Conservation (phyloP, 2,113 vertebrate genomes). For the Puntigrus tetrazona region DNA sequence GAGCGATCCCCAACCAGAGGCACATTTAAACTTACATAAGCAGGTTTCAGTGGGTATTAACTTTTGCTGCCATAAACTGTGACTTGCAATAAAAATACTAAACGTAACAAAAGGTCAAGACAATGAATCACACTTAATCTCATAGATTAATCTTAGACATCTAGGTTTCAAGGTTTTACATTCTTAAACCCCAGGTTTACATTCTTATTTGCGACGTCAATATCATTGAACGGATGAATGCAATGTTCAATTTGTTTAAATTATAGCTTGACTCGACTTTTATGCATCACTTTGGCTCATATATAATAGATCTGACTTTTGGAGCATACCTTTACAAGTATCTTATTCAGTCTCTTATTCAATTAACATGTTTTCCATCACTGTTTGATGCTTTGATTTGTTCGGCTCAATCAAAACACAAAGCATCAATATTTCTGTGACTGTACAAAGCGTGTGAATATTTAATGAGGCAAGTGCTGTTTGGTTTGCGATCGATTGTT, state of each 20-base stretch:
- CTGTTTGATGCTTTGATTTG: background rate
- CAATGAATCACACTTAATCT: background rate
- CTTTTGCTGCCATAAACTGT: background rate
- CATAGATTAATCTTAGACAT: background rate
- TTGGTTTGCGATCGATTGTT: too few species aligned
- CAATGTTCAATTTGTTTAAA: background rate
- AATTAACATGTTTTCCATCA: background rate
- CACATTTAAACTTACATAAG: background rate
- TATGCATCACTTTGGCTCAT: background rate
- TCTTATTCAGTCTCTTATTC: background rate
- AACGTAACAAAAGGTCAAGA: background rate
- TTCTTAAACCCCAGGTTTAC: background rate
- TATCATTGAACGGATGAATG: background rate
- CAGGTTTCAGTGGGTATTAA: background rate
- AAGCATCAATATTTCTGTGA: background rate
- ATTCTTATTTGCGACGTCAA: background rate
- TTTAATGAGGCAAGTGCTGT: background rate
- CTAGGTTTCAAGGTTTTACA: background rate
- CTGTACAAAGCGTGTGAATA: background rate
- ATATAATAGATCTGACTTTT: constrained; percentile 12
- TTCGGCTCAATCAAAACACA: background rate
- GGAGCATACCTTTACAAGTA: background rate
- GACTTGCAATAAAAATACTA: background rate
- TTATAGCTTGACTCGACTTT: background rate
- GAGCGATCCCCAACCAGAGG: background rate